These are phyloP conservation scores for Caenorhabditis brenneri DNA, from an alignment of 1,140 invertebrate genomes.

Conservation along the genomic window DNA sequence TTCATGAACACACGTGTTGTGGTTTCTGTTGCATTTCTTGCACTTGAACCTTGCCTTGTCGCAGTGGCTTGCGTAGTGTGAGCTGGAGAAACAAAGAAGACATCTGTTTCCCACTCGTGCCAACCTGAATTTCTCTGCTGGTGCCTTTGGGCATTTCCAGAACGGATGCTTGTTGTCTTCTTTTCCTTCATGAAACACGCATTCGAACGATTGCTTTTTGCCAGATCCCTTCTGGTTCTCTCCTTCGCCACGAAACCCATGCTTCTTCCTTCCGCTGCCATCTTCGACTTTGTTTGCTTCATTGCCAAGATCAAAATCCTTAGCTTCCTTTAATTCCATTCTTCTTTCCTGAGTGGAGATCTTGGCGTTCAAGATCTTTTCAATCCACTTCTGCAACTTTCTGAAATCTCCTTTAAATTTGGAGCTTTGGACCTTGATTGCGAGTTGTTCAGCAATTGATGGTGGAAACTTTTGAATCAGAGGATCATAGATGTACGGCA, in stretches of 20 bases:
- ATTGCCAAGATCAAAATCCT: not conserved
- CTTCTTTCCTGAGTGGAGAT: not conserved
- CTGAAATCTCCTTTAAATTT: not conserved
- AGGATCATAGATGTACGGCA: not conserved
- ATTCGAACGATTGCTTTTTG: not conserved
- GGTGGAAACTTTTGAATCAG: not conserved
- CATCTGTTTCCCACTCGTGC: not conserved
- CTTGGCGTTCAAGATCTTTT: not conserved
- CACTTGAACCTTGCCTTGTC: not conserved
- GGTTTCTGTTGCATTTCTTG: no score
- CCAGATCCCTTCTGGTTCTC: not conserved
- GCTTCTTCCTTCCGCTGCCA: not conserved
- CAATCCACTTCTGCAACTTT: no score
- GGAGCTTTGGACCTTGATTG: not conserved
- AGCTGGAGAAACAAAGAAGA: not conserved
- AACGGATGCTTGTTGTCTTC: not conserved
- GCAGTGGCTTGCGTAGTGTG: not conserved
- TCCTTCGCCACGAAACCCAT: no score
- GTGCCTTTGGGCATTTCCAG: not conserved
- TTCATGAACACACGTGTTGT: no score
- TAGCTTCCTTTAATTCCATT: not conserved
- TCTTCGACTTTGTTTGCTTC: not conserved
- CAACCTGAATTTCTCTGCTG: not conserved
- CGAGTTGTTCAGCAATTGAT: not conserved
- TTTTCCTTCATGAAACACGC: no score